Evolutionary conservation across 2,888 invertebrate species (phyloP).

Genomic region (Prosapia bicincta): DNA sequence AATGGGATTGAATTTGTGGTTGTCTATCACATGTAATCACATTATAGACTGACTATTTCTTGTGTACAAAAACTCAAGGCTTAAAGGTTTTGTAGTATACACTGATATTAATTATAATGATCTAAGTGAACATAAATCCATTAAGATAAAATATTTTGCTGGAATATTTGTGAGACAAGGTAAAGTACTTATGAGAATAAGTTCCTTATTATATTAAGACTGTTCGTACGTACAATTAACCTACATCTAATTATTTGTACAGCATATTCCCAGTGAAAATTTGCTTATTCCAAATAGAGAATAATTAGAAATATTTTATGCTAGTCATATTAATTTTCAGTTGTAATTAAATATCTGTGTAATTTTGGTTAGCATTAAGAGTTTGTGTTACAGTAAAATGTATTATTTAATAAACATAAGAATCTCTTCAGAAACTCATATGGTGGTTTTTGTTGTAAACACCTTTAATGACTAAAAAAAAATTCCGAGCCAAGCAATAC

Average conservation of each 20-base stretch:
- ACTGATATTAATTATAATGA: no score
- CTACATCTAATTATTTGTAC: no score
- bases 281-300: neutral
- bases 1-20: no score
- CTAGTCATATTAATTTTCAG: neutral
- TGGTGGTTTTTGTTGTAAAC: neutral
- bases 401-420: neutral
- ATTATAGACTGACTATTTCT: no score
- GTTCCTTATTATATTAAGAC: neutral
- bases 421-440: neutral
- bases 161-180: neutral
- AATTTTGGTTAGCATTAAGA: neutral
- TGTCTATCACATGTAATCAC: no score
- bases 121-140: neutral
- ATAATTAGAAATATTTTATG: neutral
- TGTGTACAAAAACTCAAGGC: no score
- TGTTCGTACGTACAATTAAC: neutral
- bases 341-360: neutral
- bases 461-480: no score
- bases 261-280: no score
- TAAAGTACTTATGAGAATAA: neutral
- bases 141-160: neutral
- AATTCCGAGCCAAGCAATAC: no score
- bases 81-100: no score
- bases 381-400: neutral